Evolutionary conservation across 2,113 vertebrate species (phyloP).

Genomic region (Tiliqua scincoides): DNA sequence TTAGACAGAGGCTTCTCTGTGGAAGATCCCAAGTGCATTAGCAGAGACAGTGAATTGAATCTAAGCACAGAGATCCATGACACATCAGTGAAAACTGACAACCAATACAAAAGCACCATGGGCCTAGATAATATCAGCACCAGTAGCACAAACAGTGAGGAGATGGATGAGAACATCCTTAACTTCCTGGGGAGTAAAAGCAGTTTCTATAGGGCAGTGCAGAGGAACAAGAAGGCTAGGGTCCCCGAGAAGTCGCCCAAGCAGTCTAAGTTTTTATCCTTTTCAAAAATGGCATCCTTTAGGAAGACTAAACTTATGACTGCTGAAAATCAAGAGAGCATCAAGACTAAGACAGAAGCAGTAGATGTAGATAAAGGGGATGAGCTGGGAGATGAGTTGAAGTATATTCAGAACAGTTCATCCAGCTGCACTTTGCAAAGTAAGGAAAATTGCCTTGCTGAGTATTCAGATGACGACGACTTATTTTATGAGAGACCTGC

Average conservation of each 20-base stretch:
- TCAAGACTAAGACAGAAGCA: slow-evolving; percentile 55
- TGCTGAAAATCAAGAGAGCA: slow-evolving; percentile 30
- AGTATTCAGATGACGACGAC: slow-evolving; percentile 76
- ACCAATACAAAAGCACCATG: slow-evolving; percentile 11
- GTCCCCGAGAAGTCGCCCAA: slow-evolving; percentile 45
- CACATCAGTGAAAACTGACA: slow-evolving; percentile 42
- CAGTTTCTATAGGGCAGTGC: slow-evolving; percentile 67
- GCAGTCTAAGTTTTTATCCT: slow-evolving; percentile 72
- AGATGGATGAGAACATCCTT: slow-evolving; percentile 64
- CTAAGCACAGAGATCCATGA: slow-evolving; percentile 44
- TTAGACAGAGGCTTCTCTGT: background rate
- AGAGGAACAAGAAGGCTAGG: slow-evolving; percentile 64
- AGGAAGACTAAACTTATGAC: slow-evolving; percentile 64
- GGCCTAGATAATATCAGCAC: slow-evolving; percentile 55
- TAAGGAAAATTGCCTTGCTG: slow-evolving; percentile 57
- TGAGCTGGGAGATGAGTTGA: slow-evolving; percentile 55
- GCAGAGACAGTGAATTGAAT: slow-evolving; percentile 14
- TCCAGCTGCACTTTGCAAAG: slow-evolving; percentile 40
- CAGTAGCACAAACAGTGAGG: slow-evolving; percentile 72
- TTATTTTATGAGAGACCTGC: slow-evolving; percentile 72
- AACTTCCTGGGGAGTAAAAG: slow-evolving; percentile 53
- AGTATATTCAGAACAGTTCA: slow-evolving; percentile 58
- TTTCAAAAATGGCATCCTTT: slow-evolving; percentile 81
- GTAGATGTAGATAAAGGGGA: slow-evolving; percentile 55
- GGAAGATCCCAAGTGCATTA: slow-evolving; percentile 22